Evolutionary conservation across 2,797 vertebrate species (phyloP), one percentile per base, ranked within the genome.

Genomic region (Leptoclinus maculatus): DNA sequence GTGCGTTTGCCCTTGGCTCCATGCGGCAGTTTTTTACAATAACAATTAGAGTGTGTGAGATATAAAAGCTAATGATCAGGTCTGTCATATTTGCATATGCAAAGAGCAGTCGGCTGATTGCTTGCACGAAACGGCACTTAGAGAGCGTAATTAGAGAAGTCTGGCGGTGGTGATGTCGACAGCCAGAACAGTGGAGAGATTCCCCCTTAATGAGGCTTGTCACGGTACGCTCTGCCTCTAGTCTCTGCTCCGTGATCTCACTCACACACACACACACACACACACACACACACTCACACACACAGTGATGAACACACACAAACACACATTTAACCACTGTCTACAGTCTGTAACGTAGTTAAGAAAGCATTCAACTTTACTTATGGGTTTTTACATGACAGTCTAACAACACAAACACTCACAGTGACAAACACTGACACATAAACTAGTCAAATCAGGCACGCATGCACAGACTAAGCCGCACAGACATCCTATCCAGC

Each of bases 61-160:
- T 92, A 94, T 94, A 94, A 94, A 94, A 94, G 90, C 94, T 95
- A 95, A 95, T 95, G 94, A 96, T 95, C 91, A 91, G 91, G 90
- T 93, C 90, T 93, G 94, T 94, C 93, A 94, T 93, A 95, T 95
- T 95, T 95, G 94, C 95, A 95, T 95, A 94, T 91, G 91, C 92
- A 87, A 90, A 91, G 91, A 90, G 88, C 86, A 84, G 85, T 76
- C 79, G 86, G 90, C 88, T 93, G 94, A 94, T 94, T 93, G 90
- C 89, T 90, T 86, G 90, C 84, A 88, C 53, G 86, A 91, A 90
- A 89, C 80, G 69, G 81, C 84, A 89, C 92, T 94, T 92, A 93
- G 89, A 91, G 91, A 80, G 80, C 73, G 39, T 95, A 95, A 96
- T 96, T 95, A 96, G 93, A 89, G 89, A 83, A 88, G 94, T 93